These are phyloP conservation scores for Silurus meridionalis DNA, from an alignment of 2,113 vertebrate species.

Conservation along the genomic window DNA sequence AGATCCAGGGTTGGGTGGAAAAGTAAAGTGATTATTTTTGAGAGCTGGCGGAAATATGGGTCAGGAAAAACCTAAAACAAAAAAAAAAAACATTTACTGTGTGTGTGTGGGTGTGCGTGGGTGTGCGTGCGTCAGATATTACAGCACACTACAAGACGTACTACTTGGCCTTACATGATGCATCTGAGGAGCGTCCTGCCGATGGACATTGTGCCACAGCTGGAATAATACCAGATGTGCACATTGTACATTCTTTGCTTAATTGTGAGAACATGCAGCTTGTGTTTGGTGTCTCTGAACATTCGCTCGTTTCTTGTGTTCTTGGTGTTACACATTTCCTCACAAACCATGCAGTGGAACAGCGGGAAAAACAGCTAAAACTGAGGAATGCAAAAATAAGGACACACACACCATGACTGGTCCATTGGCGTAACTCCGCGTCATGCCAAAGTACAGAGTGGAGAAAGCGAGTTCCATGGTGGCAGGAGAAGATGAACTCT, in stretches of 20 bases:
- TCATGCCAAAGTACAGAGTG: slow-evolving; percentile 61
- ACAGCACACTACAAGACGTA: neutral
- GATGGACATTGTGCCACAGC: neutral
- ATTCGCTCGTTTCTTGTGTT: neutral
- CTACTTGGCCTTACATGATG: neutral
- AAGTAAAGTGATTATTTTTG: neutral
- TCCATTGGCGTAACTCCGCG: slow-evolving; percentile 50
- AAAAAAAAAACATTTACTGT: no score
- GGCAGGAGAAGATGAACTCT: slow-evolving; percentile 38
- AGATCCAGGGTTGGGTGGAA: neutral
- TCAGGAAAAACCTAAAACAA: neutral
- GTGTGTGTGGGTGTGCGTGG: no score
- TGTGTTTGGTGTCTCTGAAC: slow-evolving; percentile 32
- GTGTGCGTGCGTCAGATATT: neutral
- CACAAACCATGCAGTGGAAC: slow-evolving; percentile 19
- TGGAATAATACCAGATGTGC: slow-evolving; percentile 9
- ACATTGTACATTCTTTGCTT: neutral
- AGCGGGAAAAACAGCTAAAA: neutral
- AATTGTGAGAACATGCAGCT: neutral
- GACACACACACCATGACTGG: slow-evolving; percentile 59
- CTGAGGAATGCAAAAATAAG: neutral
- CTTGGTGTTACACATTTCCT: slow-evolving; percentile 37
- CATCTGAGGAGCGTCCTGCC: neutral
- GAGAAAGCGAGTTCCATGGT: slow-evolving; percentile 65
- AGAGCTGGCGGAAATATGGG: neutral